Evolutionary conservation across 1,140 invertebrate genomes (phyloP).

Genomic region (Drosophila ficusphila): DNA sequence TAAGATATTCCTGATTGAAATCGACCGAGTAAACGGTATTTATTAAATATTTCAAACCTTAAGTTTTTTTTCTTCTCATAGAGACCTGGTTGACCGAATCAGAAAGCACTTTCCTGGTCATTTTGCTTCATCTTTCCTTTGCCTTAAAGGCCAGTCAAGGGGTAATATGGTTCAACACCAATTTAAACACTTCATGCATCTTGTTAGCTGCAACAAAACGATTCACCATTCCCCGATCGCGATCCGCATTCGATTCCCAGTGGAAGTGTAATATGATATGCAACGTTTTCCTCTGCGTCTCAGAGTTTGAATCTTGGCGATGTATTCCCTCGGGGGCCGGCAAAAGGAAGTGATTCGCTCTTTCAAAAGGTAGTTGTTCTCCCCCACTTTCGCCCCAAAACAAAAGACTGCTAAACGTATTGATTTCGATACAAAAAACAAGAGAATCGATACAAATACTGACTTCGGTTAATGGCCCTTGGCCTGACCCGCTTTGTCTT

Average conservation of each 20-base stretch:
- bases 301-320: slow-evolving; percentile 5
- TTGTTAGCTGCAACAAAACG: slow-evolving; percentile 67
- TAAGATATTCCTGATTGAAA: too few species aligned
- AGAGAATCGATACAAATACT: slow-evolving; percentile 14
- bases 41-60: too few species aligned
- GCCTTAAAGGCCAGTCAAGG: slow-evolving; percentile 32
- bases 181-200: slow-evolving; percentile 84
- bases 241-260: slow-evolving; percentile 2
- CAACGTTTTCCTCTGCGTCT: not conserved
- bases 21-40: too few species aligned
- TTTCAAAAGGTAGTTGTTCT: not conserved
- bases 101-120: not conserved
- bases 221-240: slow-evolving; percentile 19
- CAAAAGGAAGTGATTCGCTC: slow-evolving; percentile 29
- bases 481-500: slow-evolving; percentile 66
- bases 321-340: slow-evolving; percentile 42
- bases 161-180: slow-evolving; percentile 84
- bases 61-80: not conserved
- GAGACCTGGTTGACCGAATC: not conserved
- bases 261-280: slow-evolving; percentile 61
- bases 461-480: slow-evolving; percentile 56
- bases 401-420: slow-evolving; percentile 67
- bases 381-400: slow-evolving; percentile 20
- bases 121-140: not conserved
- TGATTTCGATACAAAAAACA: slow-evolving; percentile 74